Evolutionary conservation across 2,113 vertebrate species (phyloP).

Genomic region (Brachypodius melanocephalos): DNA sequence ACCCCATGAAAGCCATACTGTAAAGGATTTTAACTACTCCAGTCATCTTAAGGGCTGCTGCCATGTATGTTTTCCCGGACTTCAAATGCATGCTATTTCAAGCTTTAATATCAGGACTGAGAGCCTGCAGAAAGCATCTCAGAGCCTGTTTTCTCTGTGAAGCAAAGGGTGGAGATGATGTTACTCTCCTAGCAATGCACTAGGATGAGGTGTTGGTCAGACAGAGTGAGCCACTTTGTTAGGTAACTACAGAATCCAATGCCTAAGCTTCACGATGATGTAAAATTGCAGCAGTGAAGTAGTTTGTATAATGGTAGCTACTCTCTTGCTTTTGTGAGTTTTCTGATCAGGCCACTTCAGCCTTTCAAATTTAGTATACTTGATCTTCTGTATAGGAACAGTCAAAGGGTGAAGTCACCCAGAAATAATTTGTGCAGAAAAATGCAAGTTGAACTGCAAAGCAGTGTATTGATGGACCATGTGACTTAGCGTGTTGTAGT

Average conservation of each 20-base stretch:
- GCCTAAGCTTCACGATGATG: background rate
- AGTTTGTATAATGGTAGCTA: background rate
- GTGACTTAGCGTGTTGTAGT: background rate
- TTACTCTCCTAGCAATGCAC: background rate
- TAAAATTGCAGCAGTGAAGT: background rate
- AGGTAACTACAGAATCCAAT: background rate
- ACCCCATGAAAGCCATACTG: background rate
- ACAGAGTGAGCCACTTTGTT: background rate
- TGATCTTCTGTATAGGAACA: background rate
- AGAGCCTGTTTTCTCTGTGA: background rate
- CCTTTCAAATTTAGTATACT: background rate
- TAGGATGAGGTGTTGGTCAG: background rate
- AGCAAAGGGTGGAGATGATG: background rate
- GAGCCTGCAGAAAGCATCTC: background rate
- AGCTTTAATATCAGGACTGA: background rate
- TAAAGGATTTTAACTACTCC: background rate
- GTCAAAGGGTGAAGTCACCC: background rate
- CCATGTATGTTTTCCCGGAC: background rate
- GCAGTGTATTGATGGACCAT: background rate
- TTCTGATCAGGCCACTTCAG: background rate
- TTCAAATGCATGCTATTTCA: background rate
- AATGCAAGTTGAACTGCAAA: background rate
- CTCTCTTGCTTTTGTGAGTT: background rate
- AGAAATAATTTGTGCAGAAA: slow-evolving; percentile 17
- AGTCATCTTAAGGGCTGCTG: background rate